These are phyloP conservation scores for Anoura caudifer DNA, from an alignment of 2,113 vertebrate genomes.

Conservation along the genomic window DNA sequence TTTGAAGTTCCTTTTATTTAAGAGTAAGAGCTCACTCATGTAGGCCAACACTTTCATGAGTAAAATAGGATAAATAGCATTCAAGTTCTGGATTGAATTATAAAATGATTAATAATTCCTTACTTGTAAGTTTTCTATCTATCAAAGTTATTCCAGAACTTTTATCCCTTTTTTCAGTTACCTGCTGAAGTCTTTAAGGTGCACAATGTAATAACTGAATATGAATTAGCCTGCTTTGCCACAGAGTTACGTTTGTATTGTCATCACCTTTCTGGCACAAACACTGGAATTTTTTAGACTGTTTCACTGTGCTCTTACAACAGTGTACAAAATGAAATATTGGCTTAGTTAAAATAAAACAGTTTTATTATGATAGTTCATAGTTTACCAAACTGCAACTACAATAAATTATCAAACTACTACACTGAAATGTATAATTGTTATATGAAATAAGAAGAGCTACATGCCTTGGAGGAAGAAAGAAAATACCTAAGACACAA, in stretches of 20 bases:
- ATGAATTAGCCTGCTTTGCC: not conserved
- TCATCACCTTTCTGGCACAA: not conserved
- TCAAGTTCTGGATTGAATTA: not conserved
- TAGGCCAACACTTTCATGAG: not conserved
- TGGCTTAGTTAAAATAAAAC: not conserved
- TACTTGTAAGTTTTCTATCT: not conserved
- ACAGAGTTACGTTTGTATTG: not conserved
- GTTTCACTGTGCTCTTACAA: not conserved
- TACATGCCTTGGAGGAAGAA: not conserved
- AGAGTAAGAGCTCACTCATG: not conserved
- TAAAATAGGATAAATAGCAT: not conserved
- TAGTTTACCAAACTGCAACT: not conserved
- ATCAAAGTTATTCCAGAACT: not conserved
- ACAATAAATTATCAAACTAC: not conserved
- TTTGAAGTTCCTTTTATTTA: not conserved
- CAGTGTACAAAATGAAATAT: not conserved
- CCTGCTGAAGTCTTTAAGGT: not conserved
- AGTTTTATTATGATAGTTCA: not conserved
- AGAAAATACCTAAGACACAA: not conserved
- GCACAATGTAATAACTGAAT: not conserved
- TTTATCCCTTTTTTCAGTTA: not conserved
- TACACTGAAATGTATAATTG: not conserved
- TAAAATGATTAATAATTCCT: constrained; percentile 3
- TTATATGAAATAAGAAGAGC: not conserved
- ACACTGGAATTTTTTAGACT: not conserved